phyloP scores from a whole-genome alignment of 2,888 invertebrate species.

The Hirtodrosophila trivittata region DNA sequence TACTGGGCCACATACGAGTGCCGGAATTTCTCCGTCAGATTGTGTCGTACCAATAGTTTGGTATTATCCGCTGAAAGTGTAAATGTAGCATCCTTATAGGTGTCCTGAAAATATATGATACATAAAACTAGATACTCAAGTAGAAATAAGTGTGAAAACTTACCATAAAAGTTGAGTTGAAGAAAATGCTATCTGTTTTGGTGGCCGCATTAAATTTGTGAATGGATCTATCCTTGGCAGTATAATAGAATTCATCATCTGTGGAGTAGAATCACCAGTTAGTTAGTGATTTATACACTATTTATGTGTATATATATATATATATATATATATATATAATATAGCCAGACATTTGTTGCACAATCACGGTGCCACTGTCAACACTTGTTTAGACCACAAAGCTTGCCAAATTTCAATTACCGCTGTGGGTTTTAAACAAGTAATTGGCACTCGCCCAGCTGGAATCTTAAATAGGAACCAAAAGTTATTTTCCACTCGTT shows the following conservation, averaged over 20 bases:
- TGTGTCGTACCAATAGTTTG: conserved; percentile 80
- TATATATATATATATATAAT: not conserved
- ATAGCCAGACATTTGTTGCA: not conserved
- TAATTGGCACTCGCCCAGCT: conserved; percentile 11
- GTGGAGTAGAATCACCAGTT: conserved; percentile 34
- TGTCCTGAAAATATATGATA: conserved; percentile 59
- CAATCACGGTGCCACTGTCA: not conserved
- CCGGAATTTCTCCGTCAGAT: conserved; percentile 84
- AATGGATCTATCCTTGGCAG: conserved; percentile 73
- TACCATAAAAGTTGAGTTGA: conserved; percentile 75
- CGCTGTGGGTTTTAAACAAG: not conserved
- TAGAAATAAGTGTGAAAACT: not conserved
- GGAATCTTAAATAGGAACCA: not conserved
- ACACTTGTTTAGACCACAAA: not conserved
- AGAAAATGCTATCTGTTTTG: conserved; percentile 55
- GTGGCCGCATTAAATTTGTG: conserved; percentile 84
- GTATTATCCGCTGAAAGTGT: conserved; percentile 81
- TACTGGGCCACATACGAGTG: conserved; percentile 88
- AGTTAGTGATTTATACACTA: not conserved
- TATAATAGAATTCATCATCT: conserved; percentile 86
- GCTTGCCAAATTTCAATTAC: conserved; percentile 38
- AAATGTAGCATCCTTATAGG: conserved; percentile 78
- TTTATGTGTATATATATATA: not conserved
- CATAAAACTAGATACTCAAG: not conserved
- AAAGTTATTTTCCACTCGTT: not conserved